phyloP scores from a whole-genome alignment of 2,797 vertebrate genomes.

The Cyprinodon diabolis region DNA sequence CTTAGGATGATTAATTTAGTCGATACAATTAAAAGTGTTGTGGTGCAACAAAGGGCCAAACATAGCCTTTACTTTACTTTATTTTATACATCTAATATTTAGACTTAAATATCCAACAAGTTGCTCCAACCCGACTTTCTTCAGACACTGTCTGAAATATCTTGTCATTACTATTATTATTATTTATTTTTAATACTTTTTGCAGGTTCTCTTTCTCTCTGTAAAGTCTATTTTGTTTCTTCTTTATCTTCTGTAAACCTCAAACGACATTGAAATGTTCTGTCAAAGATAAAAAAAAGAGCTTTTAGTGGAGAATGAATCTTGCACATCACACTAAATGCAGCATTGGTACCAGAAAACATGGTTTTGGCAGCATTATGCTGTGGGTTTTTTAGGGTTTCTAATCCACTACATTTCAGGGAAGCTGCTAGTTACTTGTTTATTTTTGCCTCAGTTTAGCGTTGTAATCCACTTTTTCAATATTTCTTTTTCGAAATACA shows the following conservation, averaged over 20 bases:
- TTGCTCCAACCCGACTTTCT: no score
- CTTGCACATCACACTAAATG: neutral
- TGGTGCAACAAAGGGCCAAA: conserved; percentile 28
- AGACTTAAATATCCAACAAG: neutral
- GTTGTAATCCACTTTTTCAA: no score
- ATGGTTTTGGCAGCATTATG: neutral
- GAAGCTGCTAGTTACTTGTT: neutral
- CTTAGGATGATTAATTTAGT: conserved; percentile 60
- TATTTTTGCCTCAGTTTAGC: no score
- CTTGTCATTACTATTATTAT: neutral
- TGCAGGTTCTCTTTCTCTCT: neutral
- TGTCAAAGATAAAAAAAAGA: neutral
- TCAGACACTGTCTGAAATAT: neutral
- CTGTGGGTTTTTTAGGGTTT: neutral
- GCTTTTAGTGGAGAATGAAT: neutral
- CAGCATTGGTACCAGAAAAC: neutral
- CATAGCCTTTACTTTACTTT: conserved; percentile 11
- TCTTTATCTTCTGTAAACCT: conserved; percentile 8
- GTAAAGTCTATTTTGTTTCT: conserved; percentile 1
- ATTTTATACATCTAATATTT: neutral
- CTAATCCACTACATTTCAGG: no score
- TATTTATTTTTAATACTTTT: no score
- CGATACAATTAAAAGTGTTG: conserved; percentile 54
- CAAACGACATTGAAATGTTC: conserved; percentile 1
- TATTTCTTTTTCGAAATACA: no score